Percentiles rank a stretch among this genome's conserved stretches.
Evolutionary conservation across 2,888 invertebrate species (phyloP).

Genomic region (Lasioglossum villosulum): DNA sequence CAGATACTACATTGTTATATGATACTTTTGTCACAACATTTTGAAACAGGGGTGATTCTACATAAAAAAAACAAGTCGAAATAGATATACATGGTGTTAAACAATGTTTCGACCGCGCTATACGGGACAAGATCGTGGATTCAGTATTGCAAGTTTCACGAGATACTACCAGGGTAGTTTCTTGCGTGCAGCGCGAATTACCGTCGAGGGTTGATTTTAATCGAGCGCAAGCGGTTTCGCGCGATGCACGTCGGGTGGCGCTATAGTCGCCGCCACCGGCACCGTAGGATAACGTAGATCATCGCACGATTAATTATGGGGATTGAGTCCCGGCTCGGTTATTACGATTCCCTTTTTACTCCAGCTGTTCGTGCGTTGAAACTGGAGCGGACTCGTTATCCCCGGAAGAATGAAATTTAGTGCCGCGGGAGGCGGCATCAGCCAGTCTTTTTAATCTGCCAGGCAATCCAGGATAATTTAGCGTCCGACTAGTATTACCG

Average conservation of each 20-base stretch:
- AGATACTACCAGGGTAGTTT: too few species aligned
- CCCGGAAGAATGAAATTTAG: conserved; percentile 30
- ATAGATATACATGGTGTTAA: too few species aligned
- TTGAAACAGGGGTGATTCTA: not conserved
- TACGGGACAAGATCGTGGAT: too few species aligned
- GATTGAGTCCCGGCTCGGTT: conserved; percentile 24
- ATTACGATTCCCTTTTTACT: conserved; percentile 20
- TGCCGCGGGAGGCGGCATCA: conserved; percentile 1
- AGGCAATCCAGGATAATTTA: conserved; percentile 7
- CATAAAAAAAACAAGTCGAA: too few species aligned
- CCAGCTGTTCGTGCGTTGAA: conserved; percentile 3
- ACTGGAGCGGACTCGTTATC: not conserved
- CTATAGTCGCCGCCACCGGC: not conserved
- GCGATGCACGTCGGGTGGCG: conserved; percentile 25
- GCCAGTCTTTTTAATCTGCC: conserved; percentile 12
- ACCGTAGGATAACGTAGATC: conserved; percentile 32
- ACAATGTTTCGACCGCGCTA: too few species aligned
- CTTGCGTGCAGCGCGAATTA: not conserved
- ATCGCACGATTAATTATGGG: conserved; percentile 27
- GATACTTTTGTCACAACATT: not conserved
- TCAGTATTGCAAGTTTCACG: not conserved
- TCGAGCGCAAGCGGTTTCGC: not conserved
- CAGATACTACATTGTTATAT: not conserved
- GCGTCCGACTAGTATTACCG: conserved; percentile 1
- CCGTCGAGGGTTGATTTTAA: not conserved